Evolutionary conservation across 2,797 vertebrate genomes (phyloP), one percentile per base, ranked within the genome.

Genomic region (Melanotaenia maccullochi): DNA sequence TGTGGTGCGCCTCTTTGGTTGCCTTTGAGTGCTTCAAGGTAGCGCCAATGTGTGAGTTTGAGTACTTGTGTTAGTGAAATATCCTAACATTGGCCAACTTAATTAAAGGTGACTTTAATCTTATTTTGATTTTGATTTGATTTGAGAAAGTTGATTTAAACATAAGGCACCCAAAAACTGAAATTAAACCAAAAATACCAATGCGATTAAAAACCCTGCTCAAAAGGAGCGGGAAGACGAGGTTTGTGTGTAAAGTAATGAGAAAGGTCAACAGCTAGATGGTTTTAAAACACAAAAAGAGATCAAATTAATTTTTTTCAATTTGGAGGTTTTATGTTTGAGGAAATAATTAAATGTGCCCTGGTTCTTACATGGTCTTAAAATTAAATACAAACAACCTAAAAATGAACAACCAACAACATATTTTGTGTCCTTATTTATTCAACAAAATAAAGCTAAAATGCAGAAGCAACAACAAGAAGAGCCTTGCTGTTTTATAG

Each of bases 21-120:
- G 57, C 32, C 25, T 74, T 78, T 9, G 49, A 82, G 70, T 57
- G 49, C 38, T 75, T 36, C 33, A 56, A 61, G 33, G 57, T 70
- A 62, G 56, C 57, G 55, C 28, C 18, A n/a, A 11, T 25, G 20
- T 13, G 22, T 1, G 35, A 68, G 52, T 69, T 66, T 13, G 6
- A 71, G 1, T 28, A 35, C 12, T 44, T 12, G 16, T 24, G 18
- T 62, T 55, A 16, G 32, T 20, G 42, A 35, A 68, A 71, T 54
- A 14, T 25, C 49, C 44, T 47, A 35, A 56, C 30, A 28, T 22
- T 47, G 20, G 56, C 13, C 3, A 40, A 9, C n/a, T 36, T 1
- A 54, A 44, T 60, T 70, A 51, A 2, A 60, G 16, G 16, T 60
- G 7, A 2, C 25, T 2, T 44, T 40, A 35, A 22, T 51, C 7